Evolutionary conservation across 2,113 vertebrate species (phyloP), one percentile per base, ranked within the genome.

Genomic region (Chloropsis hardwickii): DNA sequence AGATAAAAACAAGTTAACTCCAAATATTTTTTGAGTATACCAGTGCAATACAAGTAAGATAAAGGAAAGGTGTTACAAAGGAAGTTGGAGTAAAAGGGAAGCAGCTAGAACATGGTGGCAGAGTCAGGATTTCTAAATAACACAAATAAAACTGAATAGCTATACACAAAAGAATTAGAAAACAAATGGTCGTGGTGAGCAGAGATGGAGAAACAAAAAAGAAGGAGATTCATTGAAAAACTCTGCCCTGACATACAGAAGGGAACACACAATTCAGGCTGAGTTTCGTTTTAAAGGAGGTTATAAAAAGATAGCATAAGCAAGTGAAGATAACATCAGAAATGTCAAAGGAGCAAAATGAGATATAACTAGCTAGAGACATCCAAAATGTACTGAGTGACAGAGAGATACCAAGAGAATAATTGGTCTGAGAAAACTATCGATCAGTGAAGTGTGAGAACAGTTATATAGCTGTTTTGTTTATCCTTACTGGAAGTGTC

Each of bases 241-340:
- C 37, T 91, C 65, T 81, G 20, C 58, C 20, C 50, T 91, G 66
- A 54, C 9, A 24, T 10, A 37, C 17, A 81, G 51, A 94, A 88
- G 28, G n/a, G 60, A 91, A 79, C 83, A 84, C 22, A 62, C 29
- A 64, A 71, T 86, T 73, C 86, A 81, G 47, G 56, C 80, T 90
- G 79, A 72, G 14, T 69, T 50, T 94, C 76, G 37, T 92, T 94
- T 62, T n/a, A 76, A 79, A 90, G 25, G 24, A 44, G 10, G 29
- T 16, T 48, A 76, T 79, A 35, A 93, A 93, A 90, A 47, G 35
- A 50, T 27, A 72, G 56, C 39, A n/a, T 81, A 83, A 90, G 58
- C 62, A 88, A 67, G 44, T 35, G 56, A 80, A 88, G 92, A 92
- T 90, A 88, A 66, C 31, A 92, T 82, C 94, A 90, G 71, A 92